Evolutionary conservation across 2,797 vertebrate genomes (phyloP), one percentile per base, ranked within the genome.

Genomic region (Morus bassanus): DNA sequence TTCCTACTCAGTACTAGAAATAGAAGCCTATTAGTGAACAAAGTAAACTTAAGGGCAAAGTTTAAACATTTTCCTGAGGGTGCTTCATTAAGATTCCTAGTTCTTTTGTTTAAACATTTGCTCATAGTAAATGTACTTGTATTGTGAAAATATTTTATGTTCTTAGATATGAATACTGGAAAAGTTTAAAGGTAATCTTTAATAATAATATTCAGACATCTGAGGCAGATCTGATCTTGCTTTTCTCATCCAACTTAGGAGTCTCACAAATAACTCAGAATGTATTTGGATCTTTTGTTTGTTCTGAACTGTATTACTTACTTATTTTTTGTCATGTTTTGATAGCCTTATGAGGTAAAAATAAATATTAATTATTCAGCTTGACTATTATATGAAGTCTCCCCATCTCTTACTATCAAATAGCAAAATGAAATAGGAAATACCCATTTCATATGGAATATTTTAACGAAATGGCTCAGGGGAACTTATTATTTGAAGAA

Each of bases 81-180:
- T 96, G 89, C 97, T 98, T 98, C 98, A 98, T 98, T 98, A 98
- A 98, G 96, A 98, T 96, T 97, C 92, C 96, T 97, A 94, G 82
- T 98, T 98, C 98, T 97, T 98, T 98, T 98, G 97, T 98, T 98
- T 98, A 98, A 98, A 98, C 97, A 98, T 98, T 98, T 98, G 97
- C 98, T 98, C 97, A 98, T 97, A 97, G 97, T 98, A 98, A 98
- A 98, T 97, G 97, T 97, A 92, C 97, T 98, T 97, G 97, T 97
- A 98, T 98, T 98, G 97, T 97, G 97, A 98, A 98, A 98, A 98
- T 98, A 98, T 98, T 98, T 98, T 98, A 97, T 97, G 97, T 98
- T 97, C 97, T 96, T 97, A 96, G 97, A 96, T 98, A 97, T 97
- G 97, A 98, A 97, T 97, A 97, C 67, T 94, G 94, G 75, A 79